Percentiles rank a stretch among this genome's conserved stretches.
These are phyloP conservation scores for Clanis bilineata DNA, from an alignment of 2,888 invertebrate species.

Conservation along the genomic window DNA sequence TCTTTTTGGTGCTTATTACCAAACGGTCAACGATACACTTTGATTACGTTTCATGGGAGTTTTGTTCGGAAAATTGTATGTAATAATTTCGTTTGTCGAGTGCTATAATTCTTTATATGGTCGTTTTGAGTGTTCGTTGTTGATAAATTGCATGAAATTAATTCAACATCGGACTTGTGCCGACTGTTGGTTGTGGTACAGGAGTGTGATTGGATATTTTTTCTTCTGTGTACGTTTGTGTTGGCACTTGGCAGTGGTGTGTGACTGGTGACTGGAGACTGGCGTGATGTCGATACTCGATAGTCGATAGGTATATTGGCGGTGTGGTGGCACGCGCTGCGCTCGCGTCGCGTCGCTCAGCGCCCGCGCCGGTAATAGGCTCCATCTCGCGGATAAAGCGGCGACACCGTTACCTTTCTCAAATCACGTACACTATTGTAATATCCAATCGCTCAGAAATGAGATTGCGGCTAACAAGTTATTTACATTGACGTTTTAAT, in stretches of 20 bases:
- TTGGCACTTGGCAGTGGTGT: not conserved
- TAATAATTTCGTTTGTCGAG: slow-evolving; percentile 20
- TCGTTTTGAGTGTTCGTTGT: slow-evolving; percentile 15
- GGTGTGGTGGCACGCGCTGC: slow-evolving; percentile 50
- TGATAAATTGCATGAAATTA: slow-evolving; percentile 28
- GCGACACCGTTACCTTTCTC: slow-evolving; percentile 81
- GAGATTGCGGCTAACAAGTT: slow-evolving; percentile 83
- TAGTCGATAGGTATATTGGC: slow-evolving; percentile 15
- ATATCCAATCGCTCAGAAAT: slow-evolving; percentile 82
- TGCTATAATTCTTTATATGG: slow-evolving; percentile 17
- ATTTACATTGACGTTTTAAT: slow-evolving; percentile 83
- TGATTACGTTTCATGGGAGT: slow-evolving; percentile 18
- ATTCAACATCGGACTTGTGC: slow-evolving; percentile 16
- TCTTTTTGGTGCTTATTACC: slow-evolving; percentile 54
- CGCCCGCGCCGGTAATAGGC: slow-evolving; percentile 61
- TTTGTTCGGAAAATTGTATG: slow-evolving; percentile 18
- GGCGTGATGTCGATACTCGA: not conserved
- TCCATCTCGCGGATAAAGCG: slow-evolving; percentile 79
- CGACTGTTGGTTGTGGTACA: slow-evolving; percentile 24
- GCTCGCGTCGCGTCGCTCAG: slow-evolving; percentile 41
- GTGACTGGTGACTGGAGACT: not conserved
- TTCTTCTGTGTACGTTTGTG: slow-evolving; percentile 27
- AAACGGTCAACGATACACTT: slow-evolving; percentile 33
- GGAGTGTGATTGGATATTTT: slow-evolving; percentile 44
- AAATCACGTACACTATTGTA: slow-evolving; percentile 83